Evolutionary conservation across 2,797 vertebrate species (phyloP).

Genomic region (Myripristis murdjan): DNA sequence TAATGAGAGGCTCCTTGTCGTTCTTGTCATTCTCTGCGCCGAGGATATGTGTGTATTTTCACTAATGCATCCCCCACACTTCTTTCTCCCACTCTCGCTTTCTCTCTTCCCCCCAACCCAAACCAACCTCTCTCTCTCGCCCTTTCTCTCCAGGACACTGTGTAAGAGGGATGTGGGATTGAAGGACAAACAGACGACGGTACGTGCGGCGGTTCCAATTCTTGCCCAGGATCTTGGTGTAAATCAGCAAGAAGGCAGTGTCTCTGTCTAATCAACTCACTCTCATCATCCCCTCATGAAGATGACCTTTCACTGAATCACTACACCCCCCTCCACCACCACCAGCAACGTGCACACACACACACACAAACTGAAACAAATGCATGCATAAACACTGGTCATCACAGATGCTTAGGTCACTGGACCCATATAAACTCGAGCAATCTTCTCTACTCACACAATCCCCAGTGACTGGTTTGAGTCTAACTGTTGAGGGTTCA

Average conservation of each 20-base stretch:
- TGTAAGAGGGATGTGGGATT: constrained; percentile 42
- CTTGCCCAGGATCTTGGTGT: constrained; percentile 30
- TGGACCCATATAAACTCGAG: constrained; percentile 47
- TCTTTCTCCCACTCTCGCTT: constrained; percentile 46
- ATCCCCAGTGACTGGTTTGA: constrained; percentile 48
- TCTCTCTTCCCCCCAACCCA: constrained; percentile 20
- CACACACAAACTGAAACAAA: background rate
- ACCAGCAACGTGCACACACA: background rate
- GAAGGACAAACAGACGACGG: constrained; percentile 51
- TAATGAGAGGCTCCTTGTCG: constrained; percentile 69
- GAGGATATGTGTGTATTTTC: constrained; percentile 73
- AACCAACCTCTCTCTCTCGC: constrained; percentile 36
- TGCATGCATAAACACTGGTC: constrained; percentile 37
- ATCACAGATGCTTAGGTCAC: constrained; percentile 54
- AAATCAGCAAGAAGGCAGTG: constrained; percentile 21
- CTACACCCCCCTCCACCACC: constrained; percentile 25
- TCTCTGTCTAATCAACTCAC: constrained; percentile 41
- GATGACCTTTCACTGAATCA: constrained; percentile 60
- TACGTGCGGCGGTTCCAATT: constrained; percentile 27
- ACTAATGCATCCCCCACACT: constrained; percentile 60
- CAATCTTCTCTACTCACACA: constrained; percentile 44
- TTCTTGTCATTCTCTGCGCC: constrained; percentile 59
- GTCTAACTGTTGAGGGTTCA: constrained; percentile 57
- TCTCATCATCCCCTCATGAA: constrained; percentile 36
- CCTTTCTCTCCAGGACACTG: constrained; percentile 65